phyloP scores from a whole-genome alignment of 1,140 invertebrate species.

The Neelides sp. region DNA sequence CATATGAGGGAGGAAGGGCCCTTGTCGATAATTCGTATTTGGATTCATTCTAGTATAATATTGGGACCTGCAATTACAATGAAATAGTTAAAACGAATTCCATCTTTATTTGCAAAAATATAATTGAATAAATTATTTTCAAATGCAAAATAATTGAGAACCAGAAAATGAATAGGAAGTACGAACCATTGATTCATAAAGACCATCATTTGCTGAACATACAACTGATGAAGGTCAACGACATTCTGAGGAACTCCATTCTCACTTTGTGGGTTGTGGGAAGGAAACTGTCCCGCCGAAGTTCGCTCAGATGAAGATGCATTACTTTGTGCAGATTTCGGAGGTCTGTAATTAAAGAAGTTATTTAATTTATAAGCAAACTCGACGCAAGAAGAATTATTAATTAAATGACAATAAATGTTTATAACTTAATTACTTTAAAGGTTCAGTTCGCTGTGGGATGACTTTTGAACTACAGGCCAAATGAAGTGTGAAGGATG shows the following conservation, averaged over 20 bases:
- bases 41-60: neutral
- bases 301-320: neutral
- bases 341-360: neutral
- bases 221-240: slow-evolving; percentile 22
- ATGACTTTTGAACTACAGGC: slow-evolving; percentile 12
- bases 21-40: neutral
- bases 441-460: neutral
- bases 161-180: neutral
- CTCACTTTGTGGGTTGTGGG: neutral
- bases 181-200: slow-evolving; percentile 27
- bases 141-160: neutral
- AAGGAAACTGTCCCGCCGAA: too few species aligned
- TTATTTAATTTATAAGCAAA: slow-evolving; percentile 1
- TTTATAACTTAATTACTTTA: neutral
- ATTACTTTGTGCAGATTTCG: neutral
- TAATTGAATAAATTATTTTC: neutral
- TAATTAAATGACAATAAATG: neutral
- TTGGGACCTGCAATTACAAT: neutral
- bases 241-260: slow-evolving; percentile 23
- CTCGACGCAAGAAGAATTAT: neutral
- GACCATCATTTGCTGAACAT: slow-evolving; percentile 27
- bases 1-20: neutral
- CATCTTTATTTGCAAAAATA: neutral
- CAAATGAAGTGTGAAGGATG: slow-evolving; percentile 23
- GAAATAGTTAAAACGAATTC: neutral